Conservation (phyloP, 2,888 invertebrate species). For the Hesperia comma region DNA sequence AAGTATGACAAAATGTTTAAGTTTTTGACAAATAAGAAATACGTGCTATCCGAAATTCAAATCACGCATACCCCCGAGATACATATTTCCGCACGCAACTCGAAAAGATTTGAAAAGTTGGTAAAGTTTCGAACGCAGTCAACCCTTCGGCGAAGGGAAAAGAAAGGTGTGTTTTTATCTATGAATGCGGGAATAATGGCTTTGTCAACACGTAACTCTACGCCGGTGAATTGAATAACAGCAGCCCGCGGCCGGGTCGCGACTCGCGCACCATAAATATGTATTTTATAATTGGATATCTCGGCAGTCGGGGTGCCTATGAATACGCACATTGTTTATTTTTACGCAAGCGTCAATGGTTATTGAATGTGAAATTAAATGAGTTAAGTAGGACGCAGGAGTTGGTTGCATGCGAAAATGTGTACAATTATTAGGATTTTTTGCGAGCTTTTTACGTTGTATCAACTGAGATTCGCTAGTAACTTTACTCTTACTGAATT, state of each 20-base stretch:
- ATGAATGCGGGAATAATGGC: slow-evolving; percentile 64
- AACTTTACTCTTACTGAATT: too few species aligned
- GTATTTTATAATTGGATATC: slow-evolving; percentile 65
- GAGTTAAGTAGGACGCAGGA: not conserved
- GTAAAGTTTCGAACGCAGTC: slow-evolving; percentile 2
- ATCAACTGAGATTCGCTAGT: too few species aligned
- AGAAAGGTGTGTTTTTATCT: slow-evolving; percentile 33
- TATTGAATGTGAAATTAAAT: not conserved
- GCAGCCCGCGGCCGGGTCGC: slow-evolving; percentile 58
- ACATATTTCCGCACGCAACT: not conserved
- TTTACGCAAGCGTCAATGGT: not conserved
- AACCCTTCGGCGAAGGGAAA: slow-evolving; percentile 22
- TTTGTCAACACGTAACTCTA: slow-evolving; percentile 79
- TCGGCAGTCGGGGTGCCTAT: slow-evolving; percentile 30
- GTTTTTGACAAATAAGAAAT: too few species aligned
- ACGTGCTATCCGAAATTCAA: too few species aligned
- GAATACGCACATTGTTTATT: slow-evolving; percentile 34
- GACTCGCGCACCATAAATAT: slow-evolving; percentile 69
- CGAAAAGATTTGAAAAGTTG: not conserved
- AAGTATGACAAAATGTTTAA: too few species aligned
- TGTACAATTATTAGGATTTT: too few species aligned
- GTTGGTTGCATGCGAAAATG: too few species aligned
- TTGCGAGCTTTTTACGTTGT: too few species aligned
- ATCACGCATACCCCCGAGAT: too few species aligned
- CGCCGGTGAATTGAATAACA: slow-evolving; percentile 72